Evolutionary conservation across 1,140 invertebrate species (phyloP), one percentile per base, ranked within the genome.

Genomic region (Lepeophtheirus salmonis): DNA sequence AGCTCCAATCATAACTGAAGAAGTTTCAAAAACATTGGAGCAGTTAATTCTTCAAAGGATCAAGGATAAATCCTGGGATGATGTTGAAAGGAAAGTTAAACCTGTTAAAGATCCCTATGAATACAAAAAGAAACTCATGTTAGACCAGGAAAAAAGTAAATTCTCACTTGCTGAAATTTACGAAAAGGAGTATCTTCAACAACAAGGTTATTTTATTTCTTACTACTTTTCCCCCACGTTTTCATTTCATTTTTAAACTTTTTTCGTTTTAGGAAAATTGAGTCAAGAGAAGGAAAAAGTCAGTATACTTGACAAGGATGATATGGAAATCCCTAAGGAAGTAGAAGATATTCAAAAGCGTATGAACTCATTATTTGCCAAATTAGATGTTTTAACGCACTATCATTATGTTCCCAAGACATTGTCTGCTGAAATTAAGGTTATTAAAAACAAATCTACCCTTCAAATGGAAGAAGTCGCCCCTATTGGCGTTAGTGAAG

Each of bases 121-220:
- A 64, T 96, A 84, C 67, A 91, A 90, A 66, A 96, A 96, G 67
- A 80, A 85, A 65, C 74, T 95, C 41, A 78, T 89, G 0, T 70
- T 98, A 18, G 83, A 97, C 71, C 87, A 94, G 67, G 87, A 94
- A 67, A 97, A 98, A 68, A 94, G 89, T 64, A 96, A 97, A 73
- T 73, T 83, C 60, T 94, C 91, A 65, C 76, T 99, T 41, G 85
- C 89, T 1, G 80, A 97, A 74, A 83, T 98, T 60, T 98, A 98
- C 71, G 94, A 97, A 73, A 77, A 86, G 68, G 74, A 61, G 12
- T 61, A 53, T 54, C 51, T 61, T 14, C 16, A 54, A 3, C 22
- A 58, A 17, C 21, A 48, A 41, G 25, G 51, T 21, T 22, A 30
- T 55, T n/a, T n/a, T n/a, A n/a, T n/a, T n/a, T n/a, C n/a, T n/a